Percentiles rank a stretch among this genome's conserved stretches.
phyloP scores from a whole-genome alignment of 2,888 invertebrate species.

The Leistus spinibarbis region DNA sequence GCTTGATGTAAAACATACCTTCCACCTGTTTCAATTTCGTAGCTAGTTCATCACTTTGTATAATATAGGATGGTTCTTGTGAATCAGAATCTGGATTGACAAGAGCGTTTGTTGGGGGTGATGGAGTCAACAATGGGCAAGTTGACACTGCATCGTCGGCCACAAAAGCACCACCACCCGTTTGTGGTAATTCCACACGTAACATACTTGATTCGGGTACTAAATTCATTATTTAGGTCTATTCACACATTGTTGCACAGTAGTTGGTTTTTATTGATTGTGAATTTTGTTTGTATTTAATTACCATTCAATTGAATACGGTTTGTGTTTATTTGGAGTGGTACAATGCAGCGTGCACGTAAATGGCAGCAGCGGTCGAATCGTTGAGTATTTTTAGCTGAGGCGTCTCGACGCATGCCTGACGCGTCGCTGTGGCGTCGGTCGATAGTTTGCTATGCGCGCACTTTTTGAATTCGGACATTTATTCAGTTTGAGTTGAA shows the following conservation, averaged over 20 bases:
- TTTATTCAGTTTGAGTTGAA: neutral
- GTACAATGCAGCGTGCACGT: slow-evolving; percentile 17
- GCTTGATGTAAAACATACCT: slow-evolving; percentile 46
- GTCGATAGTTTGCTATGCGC: slow-evolving; percentile 5
- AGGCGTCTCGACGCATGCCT: slow-evolving; percentile 17
- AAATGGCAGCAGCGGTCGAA: slow-evolving; percentile 18
- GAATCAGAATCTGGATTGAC: slow-evolving; percentile 53
- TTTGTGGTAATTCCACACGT: slow-evolving; percentile 48
- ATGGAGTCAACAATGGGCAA: slow-evolving; percentile 57
- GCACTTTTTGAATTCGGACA: slow-evolving; percentile 3
- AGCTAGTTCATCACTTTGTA: slow-evolving; percentile 53
- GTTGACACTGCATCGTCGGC: slow-evolving; percentile 57
- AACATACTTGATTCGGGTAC: slow-evolving; percentile 48
- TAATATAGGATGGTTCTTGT: slow-evolving; percentile 49
- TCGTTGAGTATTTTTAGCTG: slow-evolving; percentile 26
- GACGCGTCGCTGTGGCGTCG: neutral
- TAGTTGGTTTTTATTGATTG: neutral
- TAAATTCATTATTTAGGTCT: slow-evolving; percentile 23
- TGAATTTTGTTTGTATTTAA: slow-evolving; percentile 10
- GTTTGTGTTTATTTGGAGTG: slow-evolving; percentile 7
- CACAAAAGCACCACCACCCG: slow-evolving; percentile 54
- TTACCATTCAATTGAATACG: slow-evolving; percentile 18
- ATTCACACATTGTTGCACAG: slow-evolving; percentile 2
- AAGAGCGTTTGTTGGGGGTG: slow-evolving; percentile 57
- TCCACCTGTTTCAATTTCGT: slow-evolving; percentile 54